These are phyloP conservation scores for Spisula subtruncata DNA, from an alignment of 2,888 invertebrate genomes.

Conservation along the genomic window DNA sequence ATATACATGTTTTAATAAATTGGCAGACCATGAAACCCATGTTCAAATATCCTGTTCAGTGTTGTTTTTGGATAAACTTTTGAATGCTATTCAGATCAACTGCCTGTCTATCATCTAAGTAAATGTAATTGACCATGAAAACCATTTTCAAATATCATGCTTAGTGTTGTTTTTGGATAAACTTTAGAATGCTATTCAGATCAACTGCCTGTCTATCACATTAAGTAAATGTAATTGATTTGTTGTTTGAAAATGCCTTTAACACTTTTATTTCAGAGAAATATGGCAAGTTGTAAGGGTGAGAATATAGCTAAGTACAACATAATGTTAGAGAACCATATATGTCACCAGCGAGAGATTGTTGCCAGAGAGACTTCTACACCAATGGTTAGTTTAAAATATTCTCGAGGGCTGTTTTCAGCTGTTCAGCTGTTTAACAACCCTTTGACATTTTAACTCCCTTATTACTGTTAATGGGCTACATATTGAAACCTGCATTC, in stretches of 20 bases:
- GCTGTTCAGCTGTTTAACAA: too few relatives aligned
- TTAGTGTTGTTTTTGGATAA: background rate
- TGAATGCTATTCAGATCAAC: too few relatives aligned
- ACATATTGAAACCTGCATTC: too few relatives aligned
- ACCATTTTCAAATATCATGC: background rate
- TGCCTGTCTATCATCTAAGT: too few relatives aligned
- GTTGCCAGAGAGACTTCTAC: background rate
- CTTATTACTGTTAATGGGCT: too few relatives aligned
- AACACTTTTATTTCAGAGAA: background rate
- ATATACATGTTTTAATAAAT: too few relatives aligned
- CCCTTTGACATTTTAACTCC: too few relatives aligned
- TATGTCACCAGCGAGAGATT: background rate
- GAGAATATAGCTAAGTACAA: constrained; percentile 10
- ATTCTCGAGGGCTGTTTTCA: too few relatives aligned
- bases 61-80: background rate
- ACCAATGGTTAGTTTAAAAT: background rate
- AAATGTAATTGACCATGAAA: too few relatives aligned
- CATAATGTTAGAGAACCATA: background rate
- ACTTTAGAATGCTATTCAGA: too few relatives aligned
- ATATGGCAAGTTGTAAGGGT: constrained; percentile 22
- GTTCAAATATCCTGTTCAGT: background rate
- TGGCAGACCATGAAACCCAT: too few relatives aligned
- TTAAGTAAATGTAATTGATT: background rate
- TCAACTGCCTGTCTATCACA: too few relatives aligned
- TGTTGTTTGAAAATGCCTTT: background rate